Base-by-base conservation (phyloP, 2,888 invertebrate species). In the Tetropium fuscum region DNA sequence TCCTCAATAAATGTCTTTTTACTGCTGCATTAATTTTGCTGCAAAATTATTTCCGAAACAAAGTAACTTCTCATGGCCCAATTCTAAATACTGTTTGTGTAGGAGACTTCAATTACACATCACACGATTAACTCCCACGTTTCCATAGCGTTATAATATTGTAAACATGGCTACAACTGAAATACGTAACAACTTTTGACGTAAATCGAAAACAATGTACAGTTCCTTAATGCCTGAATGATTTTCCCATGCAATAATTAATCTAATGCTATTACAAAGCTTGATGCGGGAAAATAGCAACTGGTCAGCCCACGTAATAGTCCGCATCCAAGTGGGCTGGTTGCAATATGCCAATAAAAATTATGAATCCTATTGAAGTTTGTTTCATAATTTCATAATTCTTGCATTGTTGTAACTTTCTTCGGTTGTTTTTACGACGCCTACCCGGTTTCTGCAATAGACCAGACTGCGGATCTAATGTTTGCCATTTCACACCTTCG, bases 321-420 rank as follows among this genome's bases (percentile, higher is more conserved):
- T 27, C 40, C 38, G 25, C 51, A 40, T 40, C 61, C 38, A 62
- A 53, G 53, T 49, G 48, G 55, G 53, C 53, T 65, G 71, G 67
- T 58, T 57, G 69, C 53, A 56, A 51, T 44, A 64, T 61, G 61
- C 57, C 58, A 61, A 60, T 63, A 71, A 69, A 73, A 70, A 72
- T 68, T 53, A 69, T 68, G 66, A 68, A 73, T 69, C 71, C 66
- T 66, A 66, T 70, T 71, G 72, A 65, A 69, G 72, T 74, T 73
- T 72, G 71, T 74, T 77, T 74, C 74, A 72, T 75, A 74, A 75
- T 73, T 76, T 73, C 72, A 72, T 73, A 73, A 73, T 74, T 73
- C 73, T 74, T 70, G 72, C 67, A 73, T 75, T 74, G 73, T 75
- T 75, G 72, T 66, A 72, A 74, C 74, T 77, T 76, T 77, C 75